Evolutionary conservation across 2,797 vertebrate genomes (phyloP).

Genomic region (Lepidocolaptes lacrymiger): DNA sequence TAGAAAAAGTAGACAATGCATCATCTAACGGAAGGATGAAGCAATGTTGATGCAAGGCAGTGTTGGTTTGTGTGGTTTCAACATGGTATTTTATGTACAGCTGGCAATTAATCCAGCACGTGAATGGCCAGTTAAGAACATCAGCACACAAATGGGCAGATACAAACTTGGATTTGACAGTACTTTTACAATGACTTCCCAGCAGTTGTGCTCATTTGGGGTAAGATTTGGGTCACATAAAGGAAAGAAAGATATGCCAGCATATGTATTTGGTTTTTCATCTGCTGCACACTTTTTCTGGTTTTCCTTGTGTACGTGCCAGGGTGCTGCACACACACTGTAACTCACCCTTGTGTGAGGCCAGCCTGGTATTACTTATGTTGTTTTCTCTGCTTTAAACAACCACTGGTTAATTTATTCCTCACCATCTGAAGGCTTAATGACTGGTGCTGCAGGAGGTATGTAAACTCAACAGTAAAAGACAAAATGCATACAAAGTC

Average conservation of each 20-base stretch:
- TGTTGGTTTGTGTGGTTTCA: not conserved
- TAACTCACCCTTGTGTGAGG: not conserved
- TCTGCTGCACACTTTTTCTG: not conserved
- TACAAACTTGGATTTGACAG: not conserved
- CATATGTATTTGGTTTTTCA: not conserved
- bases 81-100: not conserved
- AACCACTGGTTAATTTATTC: not conserved
- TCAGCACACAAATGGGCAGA: not conserved
- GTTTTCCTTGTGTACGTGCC: not conserved
- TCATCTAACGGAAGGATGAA: not conserved
- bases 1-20: not conserved
- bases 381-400: not conserved
- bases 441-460: not conserved
- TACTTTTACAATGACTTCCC: not conserved
- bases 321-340: not conserved
- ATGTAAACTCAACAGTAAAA: not conserved
- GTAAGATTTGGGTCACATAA: not conserved
- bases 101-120: not conserved
- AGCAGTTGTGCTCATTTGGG: not conserved
- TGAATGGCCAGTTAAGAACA: not conserved
- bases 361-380: not conserved
- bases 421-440: not conserved
- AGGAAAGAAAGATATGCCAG: accelerated
- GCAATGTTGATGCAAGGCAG: not conserved
- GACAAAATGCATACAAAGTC: not conserved